phyloP scores from a whole-genome alignment of 2,888 invertebrate genomes.

The Acanthopleura granulata region DNA sequence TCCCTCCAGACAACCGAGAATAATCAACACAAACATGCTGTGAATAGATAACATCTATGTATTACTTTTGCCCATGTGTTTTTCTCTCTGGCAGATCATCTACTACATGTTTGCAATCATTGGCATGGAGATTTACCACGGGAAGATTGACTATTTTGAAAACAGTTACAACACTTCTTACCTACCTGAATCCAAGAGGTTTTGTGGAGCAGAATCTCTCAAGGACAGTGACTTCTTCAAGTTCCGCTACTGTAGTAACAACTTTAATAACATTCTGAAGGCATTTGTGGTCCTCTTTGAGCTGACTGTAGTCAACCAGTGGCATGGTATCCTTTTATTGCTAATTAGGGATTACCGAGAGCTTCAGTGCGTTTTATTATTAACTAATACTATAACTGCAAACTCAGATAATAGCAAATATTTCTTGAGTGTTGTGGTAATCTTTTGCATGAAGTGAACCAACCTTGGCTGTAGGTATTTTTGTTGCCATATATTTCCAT shows the following conservation, averaged over 20 bases:
- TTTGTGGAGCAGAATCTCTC: constrained; percentile 65
- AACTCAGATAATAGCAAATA: not conserved
- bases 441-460: too few species aligned
- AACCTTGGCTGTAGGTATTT: too few species aligned
- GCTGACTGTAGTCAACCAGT: constrained; percentile 72
- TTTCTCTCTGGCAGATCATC: constrained; percentile 61
- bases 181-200: constrained; percentile 31
- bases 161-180: constrained; percentile 41
- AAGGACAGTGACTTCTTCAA: constrained; percentile 67
- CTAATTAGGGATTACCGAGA: not conserved
- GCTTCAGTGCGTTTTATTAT: too few species aligned
- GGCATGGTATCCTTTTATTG: constrained; percentile 71
- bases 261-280: constrained; percentile 70
- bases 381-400: not conserved
- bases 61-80: too few species aligned
- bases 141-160: constrained; percentile 59
- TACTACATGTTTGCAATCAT: constrained; percentile 71
- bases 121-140: constrained; percentile 71
- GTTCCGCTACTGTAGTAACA: constrained; percentile 70
- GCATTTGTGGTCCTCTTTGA: constrained; percentile 71
- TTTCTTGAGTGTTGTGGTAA: too few species aligned
- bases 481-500: too few species aligned
- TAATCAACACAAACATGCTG: too few species aligned
- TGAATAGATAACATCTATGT: too few species aligned
- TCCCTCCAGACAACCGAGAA: too few species aligned